These are phyloP conservation scores for Pardosa pseudoannulata DNA, from an alignment of 2,888 invertebrate species.

Conservation along the genomic window DNA sequence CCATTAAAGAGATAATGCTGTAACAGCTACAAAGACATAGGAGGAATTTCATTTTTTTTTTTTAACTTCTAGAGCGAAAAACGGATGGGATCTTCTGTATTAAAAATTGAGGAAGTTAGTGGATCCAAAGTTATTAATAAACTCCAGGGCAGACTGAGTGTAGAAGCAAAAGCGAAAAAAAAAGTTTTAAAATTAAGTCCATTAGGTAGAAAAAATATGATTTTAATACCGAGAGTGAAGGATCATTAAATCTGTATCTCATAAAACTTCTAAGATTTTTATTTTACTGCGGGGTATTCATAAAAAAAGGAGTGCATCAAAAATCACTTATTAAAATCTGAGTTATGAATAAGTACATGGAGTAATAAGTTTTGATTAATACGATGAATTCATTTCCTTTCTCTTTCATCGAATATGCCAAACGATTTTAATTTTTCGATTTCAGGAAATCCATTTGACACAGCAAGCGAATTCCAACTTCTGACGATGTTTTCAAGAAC, in stretches of 20 bases:
- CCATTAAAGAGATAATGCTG: constrained; percentile 29
- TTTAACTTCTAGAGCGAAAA: constrained; percentile 7
- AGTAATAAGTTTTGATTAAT: constrained; percentile 39
- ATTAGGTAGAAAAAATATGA: constrained; percentile 65
- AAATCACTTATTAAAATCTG: constrained; percentile 68
- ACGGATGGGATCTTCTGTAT: constrained; percentile 20
- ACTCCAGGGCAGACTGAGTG: constrained; percentile 46
- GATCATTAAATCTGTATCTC: constrained; percentile 72
- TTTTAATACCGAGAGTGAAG: constrained; percentile 69
- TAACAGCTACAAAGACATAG: constrained; percentile 31
- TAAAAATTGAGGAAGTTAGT: constrained; percentile 59
- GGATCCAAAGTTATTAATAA: constrained; percentile 70
- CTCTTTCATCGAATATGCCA: background rate
- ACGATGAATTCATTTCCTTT: background rate
- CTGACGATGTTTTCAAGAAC: too few species aligned
- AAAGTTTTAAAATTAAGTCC: constrained; percentile 67
- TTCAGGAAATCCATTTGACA: too few species aligned
- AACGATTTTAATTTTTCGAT: background rate
- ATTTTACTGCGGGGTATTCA: constrained; percentile 40
- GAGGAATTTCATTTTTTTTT: constrained; percentile 14
- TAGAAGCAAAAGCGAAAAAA: constrained; percentile 20
- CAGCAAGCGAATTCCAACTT: too few species aligned
- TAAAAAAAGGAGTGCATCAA: constrained; percentile 55
- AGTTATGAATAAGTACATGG: constrained; percentile 67
- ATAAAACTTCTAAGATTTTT: constrained; percentile 65